A percentile compares a stretch with the other conserved stretches of the same genome.
phyloP scores from a whole-genome alignment of 30 jellyfish, hydroid and myxozoan genomes.

The Hydractinia symbiolongicarpus region DNA sequence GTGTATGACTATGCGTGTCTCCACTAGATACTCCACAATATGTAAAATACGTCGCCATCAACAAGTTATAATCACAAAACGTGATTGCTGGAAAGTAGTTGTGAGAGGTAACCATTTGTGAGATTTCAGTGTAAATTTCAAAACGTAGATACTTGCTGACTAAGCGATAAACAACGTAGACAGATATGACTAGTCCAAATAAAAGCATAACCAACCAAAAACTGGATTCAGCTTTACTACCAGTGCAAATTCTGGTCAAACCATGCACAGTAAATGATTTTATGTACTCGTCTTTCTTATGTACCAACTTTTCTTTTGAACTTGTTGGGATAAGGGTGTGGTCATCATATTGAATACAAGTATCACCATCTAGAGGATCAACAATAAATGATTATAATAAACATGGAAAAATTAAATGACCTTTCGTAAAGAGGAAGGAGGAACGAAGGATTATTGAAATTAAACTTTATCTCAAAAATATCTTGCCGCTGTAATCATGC shows the following conservation, averaged over 20 bases:
- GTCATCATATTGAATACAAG: too few relatives aligned
- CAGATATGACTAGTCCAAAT: conserved; percentile 14
- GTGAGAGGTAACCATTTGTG: not conserved
- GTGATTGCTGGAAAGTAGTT: conserved; percentile 35
- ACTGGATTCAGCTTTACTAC: conserved; percentile 20
- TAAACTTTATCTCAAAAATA: too few relatives aligned
- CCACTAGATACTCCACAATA: conserved; percentile 10
- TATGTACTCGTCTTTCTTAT: conserved; percentile 14
- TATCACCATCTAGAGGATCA: too few relatives aligned
- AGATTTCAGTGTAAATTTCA: conserved; percentile 29
- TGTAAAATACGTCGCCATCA: not conserved
- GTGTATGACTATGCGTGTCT: not conserved
- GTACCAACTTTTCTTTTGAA: not conserved
- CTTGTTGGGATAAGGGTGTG: not conserved
- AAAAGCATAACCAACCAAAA: conserved; percentile 30
- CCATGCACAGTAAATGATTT: conserved; percentile 29
- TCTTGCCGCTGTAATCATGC: too few relatives aligned
- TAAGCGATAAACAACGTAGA: conserved; percentile 11
- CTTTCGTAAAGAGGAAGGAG: too few relatives aligned
- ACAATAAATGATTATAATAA: too few relatives aligned
- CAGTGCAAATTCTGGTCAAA: conserved; percentile 23
- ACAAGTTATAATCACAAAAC: conserved; percentile 2
- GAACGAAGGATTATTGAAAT: too few relatives aligned
- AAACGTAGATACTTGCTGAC: conserved; percentile 15
- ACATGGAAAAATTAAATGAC: too few relatives aligned